Conservation (phyloP, 2,888 invertebrate genomes). For the Agrilus biguttatus region DNA sequence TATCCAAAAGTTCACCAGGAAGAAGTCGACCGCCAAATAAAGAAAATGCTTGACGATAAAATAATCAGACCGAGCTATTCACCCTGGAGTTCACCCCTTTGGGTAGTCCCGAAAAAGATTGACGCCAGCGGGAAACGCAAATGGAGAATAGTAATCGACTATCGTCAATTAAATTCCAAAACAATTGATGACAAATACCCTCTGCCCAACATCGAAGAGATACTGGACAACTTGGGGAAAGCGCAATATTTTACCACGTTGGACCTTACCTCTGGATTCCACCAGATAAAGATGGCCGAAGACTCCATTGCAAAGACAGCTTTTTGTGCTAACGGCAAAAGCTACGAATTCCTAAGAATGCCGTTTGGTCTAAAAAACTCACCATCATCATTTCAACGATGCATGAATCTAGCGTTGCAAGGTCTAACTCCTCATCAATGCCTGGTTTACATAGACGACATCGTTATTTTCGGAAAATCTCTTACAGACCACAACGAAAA, state of each 20-base stretch:
- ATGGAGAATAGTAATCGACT: slow-evolving; percentile 23
- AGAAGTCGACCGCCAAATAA: slow-evolving; percentile 9
- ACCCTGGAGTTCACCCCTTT: slow-evolving; percentile 4
- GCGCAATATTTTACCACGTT: slow-evolving; percentile 18
- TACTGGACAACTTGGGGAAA: slow-evolving; percentile 13
- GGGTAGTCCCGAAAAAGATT: slow-evolving; percentile 5
- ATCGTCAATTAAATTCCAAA: slow-evolving; percentile 19
- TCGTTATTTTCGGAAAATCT: not conserved
- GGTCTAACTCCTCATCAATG: slow-evolving; percentile 3
- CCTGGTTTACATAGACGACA: no score
- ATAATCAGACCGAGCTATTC: slow-evolving; percentile 5
- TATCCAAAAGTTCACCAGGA: slow-evolving; percentile 9
- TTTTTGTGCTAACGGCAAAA: slow-evolving; percentile 17
- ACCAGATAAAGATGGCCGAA: slow-evolving; percentile 16
- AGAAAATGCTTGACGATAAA: slow-evolving; percentile 8
- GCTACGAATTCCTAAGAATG: slow-evolving; percentile 19
- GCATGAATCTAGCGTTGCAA: slow-evolving; percentile 17
- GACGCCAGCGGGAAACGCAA: slow-evolving; percentile 15
- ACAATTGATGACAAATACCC: slow-evolving; percentile 17
- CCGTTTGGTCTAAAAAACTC: slow-evolving; percentile 20
- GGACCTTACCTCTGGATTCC: slow-evolving; percentile 20
- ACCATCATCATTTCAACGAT: slow-evolving; percentile 24
- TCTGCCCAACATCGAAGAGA: slow-evolving; percentile 12
- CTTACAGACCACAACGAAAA: slow-evolving; percentile 18
- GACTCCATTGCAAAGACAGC: slow-evolving; percentile 17